Percentiles rank a stretch among this genome's conserved stretches.
Evolutionary conservation across 2,113 vertebrate genomes (phyloP).

Genomic region (Grantiella picta): DNA sequence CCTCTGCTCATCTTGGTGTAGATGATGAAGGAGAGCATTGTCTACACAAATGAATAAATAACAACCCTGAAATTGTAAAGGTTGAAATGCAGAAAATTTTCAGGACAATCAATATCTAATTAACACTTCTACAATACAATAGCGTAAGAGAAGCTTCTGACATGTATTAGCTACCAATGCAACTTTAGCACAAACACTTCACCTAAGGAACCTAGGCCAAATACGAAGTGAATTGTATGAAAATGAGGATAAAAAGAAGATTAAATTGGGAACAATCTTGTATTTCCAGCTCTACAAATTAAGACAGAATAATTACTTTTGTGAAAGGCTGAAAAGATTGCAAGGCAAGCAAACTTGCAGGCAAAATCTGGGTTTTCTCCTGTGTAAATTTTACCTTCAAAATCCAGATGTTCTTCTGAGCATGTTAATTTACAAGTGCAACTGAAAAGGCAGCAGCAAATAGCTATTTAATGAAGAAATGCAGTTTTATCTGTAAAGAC

Average conservation of each 20-base stretch:
- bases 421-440: not conserved
- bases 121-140: not conserved
- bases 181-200: not conserved
- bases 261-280: not conserved
- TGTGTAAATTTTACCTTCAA: not conserved
- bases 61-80: not conserved
- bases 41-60: not conserved
- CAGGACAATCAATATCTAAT: constrained; percentile 21
- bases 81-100: not conserved
- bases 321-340: not conserved
- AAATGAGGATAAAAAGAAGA: not conserved
- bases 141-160: not conserved
- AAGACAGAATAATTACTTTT: not conserved
- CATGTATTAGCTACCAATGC: not conserved
- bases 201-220: not conserved
- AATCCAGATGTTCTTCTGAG: not conserved
- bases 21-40: not conserved
- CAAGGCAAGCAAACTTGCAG: not conserved
- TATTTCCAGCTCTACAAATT: not conserved
- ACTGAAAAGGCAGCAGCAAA: not conserved
- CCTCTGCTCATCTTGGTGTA: not conserved
- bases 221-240: not conserved
- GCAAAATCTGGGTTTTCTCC: not conserved
- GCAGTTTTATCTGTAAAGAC: not conserved
- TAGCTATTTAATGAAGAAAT: not conserved